Percentiles rank a stretch among this genome's conserved stretches.
Conservation (phyloP, 2,888 invertebrate genomes). For the Thalpophila matura region DNA sequence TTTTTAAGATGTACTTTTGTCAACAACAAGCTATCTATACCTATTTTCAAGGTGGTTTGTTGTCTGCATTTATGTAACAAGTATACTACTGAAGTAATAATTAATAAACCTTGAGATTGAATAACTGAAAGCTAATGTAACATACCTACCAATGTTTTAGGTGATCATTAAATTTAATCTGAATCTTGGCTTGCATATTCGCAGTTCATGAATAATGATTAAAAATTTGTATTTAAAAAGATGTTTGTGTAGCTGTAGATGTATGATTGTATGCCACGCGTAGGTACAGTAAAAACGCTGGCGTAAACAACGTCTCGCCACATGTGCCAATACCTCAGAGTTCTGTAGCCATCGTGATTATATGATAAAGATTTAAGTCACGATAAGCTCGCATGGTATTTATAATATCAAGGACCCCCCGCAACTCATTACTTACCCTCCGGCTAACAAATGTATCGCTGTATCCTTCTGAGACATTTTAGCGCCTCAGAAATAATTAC, state of each 20-base stretch:
- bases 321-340: slow-evolving; percentile 72
- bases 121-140: slow-evolving; percentile 22
- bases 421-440: slow-evolving; percentile 94
- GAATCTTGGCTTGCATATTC: not conserved
- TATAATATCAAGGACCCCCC: slow-evolving; percentile 47
- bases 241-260: slow-evolving; percentile 29
- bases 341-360: slow-evolving; percentile 59
- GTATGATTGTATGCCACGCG: slow-evolving; percentile 62
- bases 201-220: slow-evolving; percentile 3
- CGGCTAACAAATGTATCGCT: slow-evolving; percentile 98
- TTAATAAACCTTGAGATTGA: too few relatives aligned
- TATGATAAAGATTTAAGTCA: slow-evolving; percentile 61
- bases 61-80: slow-evolving; percentile 46
- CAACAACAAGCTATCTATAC: slow-evolving; percentile 28
- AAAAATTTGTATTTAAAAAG: slow-evolving; percentile 2
- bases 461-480: slow-evolving; percentile 96
- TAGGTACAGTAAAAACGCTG: slow-evolving; percentile 65
- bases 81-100: too few relatives aligned
- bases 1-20: too few relatives aligned
- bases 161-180: not conserved
- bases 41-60: slow-evolving; percentile 45
- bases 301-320: slow-evolving; percentile 76
- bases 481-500: slow-evolving; percentile 85
- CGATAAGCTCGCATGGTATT: slow-evolving; percentile 57
- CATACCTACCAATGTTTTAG: slow-evolving; percentile 20